Conservation (phyloP, 2,888 invertebrate genomes). For the Exocentrus adspersus region DNA sequence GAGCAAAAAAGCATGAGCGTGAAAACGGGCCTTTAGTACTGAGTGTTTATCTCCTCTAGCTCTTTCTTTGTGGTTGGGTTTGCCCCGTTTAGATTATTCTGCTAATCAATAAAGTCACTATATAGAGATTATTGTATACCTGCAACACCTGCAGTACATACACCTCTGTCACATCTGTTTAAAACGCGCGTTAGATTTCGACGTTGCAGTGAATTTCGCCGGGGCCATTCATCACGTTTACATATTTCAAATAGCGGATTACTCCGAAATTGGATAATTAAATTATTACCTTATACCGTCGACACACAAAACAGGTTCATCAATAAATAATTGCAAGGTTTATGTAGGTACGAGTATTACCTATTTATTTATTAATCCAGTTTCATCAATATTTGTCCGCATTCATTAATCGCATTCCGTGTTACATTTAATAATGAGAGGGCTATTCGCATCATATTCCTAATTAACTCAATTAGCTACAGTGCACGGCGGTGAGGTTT, state of each 20-base stretch:
- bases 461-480: constrained; percentile 17
- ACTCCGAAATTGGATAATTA: constrained; percentile 16
- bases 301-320: constrained; percentile 22
- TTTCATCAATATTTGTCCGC: constrained; percentile 22
- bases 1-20: too few species aligned
- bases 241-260: constrained; percentile 2
- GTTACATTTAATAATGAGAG: constrained; percentile 3
- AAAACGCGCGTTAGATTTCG: constrained; percentile 8
- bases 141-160: background rate
- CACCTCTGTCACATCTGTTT: constrained; percentile 3
- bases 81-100: too few species aligned
- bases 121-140: too few species aligned
- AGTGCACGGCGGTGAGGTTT: background rate
- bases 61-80: too few species aligned
- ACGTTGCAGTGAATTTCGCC: constrained; percentile 6
- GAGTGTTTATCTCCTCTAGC: too few species aligned
- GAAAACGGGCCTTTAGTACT: too few species aligned
- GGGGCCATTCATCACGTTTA: constrained; percentile 18
- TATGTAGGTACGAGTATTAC: constrained; percentile 19
- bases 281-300: constrained; percentile 27
- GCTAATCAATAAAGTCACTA: too few species aligned
- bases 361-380: constrained; percentile 25
- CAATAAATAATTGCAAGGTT: constrained; percentile 26
- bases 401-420: constrained; percentile 1
- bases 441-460: constrained; percentile 7